Percentiles rank a stretch among this genome's conserved stretches.
These are phyloP conservation scores for Leptinotarsa haldemani DNA, from an alignment of 2,888 invertebrate species.

Conservation along the genomic window DNA sequence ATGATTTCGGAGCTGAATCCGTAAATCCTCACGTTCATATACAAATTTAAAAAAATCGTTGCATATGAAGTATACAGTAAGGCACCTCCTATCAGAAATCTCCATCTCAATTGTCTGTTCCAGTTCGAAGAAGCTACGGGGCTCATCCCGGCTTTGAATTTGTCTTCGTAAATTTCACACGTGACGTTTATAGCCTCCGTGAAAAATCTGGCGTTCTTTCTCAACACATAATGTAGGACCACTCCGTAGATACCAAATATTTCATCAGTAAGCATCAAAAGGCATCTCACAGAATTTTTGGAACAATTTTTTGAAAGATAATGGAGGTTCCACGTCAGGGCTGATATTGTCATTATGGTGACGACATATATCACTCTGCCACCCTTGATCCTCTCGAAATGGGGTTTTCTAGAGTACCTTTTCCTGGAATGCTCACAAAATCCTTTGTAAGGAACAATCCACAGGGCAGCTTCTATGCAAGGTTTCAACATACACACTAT, in stretches of 20 bases:
- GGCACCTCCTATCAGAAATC: not conserved
- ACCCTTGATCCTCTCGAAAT: not conserved
- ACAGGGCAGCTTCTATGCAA: not conserved
- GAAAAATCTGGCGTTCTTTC: not conserved
- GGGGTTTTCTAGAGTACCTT: not conserved
- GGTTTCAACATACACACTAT: not conserved
- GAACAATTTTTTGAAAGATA: not conserved
- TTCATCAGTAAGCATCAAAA: not conserved
- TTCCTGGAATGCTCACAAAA: not conserved
- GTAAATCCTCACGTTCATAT: not conserved
- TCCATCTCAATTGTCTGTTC: not conserved
- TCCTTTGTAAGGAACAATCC: not conserved
- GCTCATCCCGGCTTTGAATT: not conserved
- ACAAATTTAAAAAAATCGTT: not conserved
- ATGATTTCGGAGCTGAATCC: not conserved
- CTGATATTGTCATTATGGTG: not conserved
- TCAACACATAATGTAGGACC: not conserved
- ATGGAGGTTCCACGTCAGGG: not conserved
- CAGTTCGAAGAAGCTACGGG: not conserved
- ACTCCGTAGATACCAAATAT: not conserved
- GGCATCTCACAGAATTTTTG: not conserved
- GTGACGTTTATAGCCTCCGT: not conserved
- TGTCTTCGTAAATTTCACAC: not conserved
- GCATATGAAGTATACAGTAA: not conserved
- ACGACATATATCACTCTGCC: not conserved